Evolutionary conservation across 1,140 invertebrate genomes (phyloP), one percentile per base, ranked within the genome.

Genomic region (Kradibia gibbosae): DNA sequence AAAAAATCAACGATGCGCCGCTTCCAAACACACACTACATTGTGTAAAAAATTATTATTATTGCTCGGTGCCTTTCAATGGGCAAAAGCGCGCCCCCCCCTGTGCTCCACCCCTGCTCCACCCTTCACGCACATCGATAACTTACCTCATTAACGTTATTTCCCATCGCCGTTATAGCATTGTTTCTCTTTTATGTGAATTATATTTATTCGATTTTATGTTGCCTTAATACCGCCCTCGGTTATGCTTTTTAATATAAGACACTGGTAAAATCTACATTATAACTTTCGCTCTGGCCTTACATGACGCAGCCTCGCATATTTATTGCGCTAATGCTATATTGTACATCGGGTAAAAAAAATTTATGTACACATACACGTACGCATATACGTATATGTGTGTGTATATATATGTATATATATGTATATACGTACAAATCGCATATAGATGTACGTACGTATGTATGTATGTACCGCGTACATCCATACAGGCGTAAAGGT

Each of bases 261-360:
- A 65, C 75, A 31, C 75, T 60, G 45, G 75, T 60, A 39, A 77
- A 77, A 48, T 75, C 57, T 77, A 67, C 60, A 77, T 67, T 65
- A 65, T 67, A 50, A 65, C 75, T 77, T 77, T 77, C 60, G 75
- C 75, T n/a, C n/a, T 36, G 57, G 42, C 42, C 60, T 77, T 67
- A 42, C 75, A 50, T n/a, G 25, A 77, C 42, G 42, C 60, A 34
- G 39, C 22, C 75, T 50, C 75, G 60, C 31, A 78, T 78, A 78
- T 78, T 78, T 78, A 78, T 78, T 78, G 28, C 62, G 39, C 62
- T 70, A 78, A 78, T 62, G 70, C 53, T 78, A 78, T 53, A 53
- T 75, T 75, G 73, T 75, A 42, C 53, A 75, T 75, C 60, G n/a
- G n/a, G n/a, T n/a, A n/a, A n/a, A n/a, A n/a, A 75, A 75, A 75